A percentile compares a stretch with the other conserved stretches of the same genome.
These are phyloP conservation scores for Lochmaea crataegi DNA, from an alignment of 2,888 invertebrate genomes.

Conservation along the genomic window DNA sequence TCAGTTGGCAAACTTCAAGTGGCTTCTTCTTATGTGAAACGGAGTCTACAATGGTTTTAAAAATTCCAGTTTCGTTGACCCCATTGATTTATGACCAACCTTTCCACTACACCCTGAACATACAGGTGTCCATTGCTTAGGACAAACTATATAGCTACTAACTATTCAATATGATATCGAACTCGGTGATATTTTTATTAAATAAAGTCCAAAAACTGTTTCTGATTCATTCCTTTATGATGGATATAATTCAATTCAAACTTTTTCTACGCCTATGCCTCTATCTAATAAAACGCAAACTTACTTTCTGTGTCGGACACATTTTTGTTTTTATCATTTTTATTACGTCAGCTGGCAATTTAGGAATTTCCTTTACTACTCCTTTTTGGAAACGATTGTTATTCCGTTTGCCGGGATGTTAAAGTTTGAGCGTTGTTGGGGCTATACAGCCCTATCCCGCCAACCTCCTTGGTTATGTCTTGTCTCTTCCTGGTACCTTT, in stretches of 20 bases:
- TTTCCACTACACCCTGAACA: too few species aligned
- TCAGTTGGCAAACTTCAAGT: too few species aligned
- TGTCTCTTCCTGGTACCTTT: slow-evolving; percentile 51
- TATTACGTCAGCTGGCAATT: slow-evolving; percentile 56
- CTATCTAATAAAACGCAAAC: slow-evolving; percentile 43
- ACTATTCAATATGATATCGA: too few species aligned
- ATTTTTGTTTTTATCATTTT: slow-evolving; percentile 59
- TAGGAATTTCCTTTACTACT: slow-evolving; percentile 49
- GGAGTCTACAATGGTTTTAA: too few species aligned
- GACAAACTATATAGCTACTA: too few species aligned
- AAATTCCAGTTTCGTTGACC: too few species aligned
- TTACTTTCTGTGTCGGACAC: slow-evolving; percentile 53
- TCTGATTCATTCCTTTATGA: too few species aligned
- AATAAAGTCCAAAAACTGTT: too few species aligned
- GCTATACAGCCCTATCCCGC: slow-evolving; percentile 19
- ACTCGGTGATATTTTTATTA: too few species aligned
- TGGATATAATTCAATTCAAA: neutral
- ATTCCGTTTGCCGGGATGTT: slow-evolving; percentile 52
- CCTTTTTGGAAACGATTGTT: slow-evolving; percentile 54
- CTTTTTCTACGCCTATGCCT: slow-evolving; percentile 19
- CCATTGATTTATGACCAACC: too few species aligned
- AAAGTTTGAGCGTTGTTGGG: slow-evolving; percentile 36
- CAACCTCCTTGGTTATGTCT: slow-evolving; percentile 57
- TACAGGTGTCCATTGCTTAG: too few species aligned
- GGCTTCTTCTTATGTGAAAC: too few species aligned